A percentile compares a stretch with the other conserved stretches of the same genome.
Evolutionary conservation across 2,888 invertebrate genomes (phyloP).

Genomic region (Orchesella flavescens): DNA sequence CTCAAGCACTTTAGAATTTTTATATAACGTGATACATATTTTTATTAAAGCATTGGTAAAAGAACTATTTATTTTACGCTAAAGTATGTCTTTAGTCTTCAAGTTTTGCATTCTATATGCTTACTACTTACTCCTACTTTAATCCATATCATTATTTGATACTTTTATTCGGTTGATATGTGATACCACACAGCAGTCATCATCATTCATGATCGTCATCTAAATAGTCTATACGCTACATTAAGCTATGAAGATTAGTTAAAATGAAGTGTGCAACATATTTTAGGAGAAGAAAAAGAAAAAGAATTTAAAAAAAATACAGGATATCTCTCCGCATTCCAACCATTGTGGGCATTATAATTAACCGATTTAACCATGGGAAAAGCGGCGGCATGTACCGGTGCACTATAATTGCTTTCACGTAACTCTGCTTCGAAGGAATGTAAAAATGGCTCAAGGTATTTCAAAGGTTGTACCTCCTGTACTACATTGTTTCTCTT

Average conservation of each 20-base stretch:
- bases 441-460: conserved; percentile 49
- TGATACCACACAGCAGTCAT: background rate
- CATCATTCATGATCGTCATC: conserved; percentile 41
- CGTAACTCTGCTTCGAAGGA: background rate
- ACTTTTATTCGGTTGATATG: background rate
- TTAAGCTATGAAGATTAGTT: background rate
- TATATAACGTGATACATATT: too few species aligned
- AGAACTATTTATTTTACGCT: background rate
- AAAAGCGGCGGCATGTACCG: conserved; percentile 34
- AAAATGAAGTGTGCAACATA: conserved; percentile 46
- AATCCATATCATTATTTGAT: background rate
- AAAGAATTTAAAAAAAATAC: background rate
- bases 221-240: conserved; percentile 15
- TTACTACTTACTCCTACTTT: too few species aligned
- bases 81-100: too few species aligned
- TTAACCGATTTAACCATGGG: conserved; percentile 46
- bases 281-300: conserved; percentile 5
- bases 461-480: conserved; percentile 22
- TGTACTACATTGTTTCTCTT: background rate
- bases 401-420: conserved; percentile 40
- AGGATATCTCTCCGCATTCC: conserved; percentile 54
- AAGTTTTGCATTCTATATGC: background rate
- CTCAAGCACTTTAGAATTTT: too few species aligned
- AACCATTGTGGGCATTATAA: conserved; percentile 1
- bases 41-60: background rate